Conservation (phyloP, 2,888 invertebrate species). For the Punctoribates punctum region DNA sequence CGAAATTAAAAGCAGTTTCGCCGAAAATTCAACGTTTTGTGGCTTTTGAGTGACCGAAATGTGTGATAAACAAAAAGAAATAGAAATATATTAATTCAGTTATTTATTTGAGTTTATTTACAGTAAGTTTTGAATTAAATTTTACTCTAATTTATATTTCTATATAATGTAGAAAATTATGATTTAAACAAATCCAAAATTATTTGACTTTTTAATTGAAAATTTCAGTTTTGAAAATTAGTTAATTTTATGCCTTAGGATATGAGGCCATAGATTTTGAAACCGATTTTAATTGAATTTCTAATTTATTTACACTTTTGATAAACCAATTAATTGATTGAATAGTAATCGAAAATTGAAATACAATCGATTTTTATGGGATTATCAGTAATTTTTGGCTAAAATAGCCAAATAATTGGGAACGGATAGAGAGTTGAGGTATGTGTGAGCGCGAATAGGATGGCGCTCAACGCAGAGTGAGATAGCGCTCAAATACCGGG, state of each 20-base stretch:
- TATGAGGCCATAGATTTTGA: background rate
- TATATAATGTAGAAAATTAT: constrained; percentile 7
- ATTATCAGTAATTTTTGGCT: background rate
- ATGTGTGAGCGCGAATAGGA: too few species aligned
- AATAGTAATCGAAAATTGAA: background rate
- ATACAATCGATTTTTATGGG: background rate
- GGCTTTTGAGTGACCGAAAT: background rate
- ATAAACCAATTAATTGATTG: background rate
- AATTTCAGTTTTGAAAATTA: background rate
- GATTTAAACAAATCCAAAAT: background rate
- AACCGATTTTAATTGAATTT: background rate
- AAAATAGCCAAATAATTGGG: too few species aligned
- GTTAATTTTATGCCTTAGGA: background rate
- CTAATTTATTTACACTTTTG: background rate
- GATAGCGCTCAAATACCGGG: too few species aligned
- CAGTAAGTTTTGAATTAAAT: background rate
- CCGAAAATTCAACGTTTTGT: too few species aligned
- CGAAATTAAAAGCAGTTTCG: too few species aligned
- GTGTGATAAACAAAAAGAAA: background rate
- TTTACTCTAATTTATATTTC: background rate
- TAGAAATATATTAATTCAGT: background rate
- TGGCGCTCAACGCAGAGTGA: too few species aligned
- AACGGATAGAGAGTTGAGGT: too few species aligned
- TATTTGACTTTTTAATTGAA: background rate
- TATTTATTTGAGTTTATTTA: background rate